A percentile compares a stretch with the other conserved stretches of the same genome.
Conservation (phyloP, 2,888 invertebrate genomes). For the Troides aeacus region DNA sequence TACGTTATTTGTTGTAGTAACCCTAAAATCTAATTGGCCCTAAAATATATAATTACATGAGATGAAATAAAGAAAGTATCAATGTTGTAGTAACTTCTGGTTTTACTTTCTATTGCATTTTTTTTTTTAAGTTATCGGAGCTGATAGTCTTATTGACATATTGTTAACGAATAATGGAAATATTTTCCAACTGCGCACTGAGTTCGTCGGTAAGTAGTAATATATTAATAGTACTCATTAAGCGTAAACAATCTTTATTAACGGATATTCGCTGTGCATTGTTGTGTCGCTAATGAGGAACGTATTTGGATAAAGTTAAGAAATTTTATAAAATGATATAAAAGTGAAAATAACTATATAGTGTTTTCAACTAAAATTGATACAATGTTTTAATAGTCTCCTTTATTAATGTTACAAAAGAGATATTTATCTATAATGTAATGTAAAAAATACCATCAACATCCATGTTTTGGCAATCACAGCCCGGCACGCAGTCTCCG, state of each 20-base stretch:
- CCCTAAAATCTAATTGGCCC: too few relatives aligned
- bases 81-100: too few relatives aligned
- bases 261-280: background rate
- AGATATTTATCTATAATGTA: background rate
- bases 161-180: too few relatives aligned
- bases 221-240: too few relatives aligned
- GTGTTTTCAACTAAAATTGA: background rate
- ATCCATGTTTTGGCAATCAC: slow-evolving; percentile 51
- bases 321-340: too few relatives aligned
- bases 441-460: slow-evolving; percentile 41
- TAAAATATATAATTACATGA: too few relatives aligned
- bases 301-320: background rate
- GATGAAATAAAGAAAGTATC: too few relatives aligned
- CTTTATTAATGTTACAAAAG: background rate
- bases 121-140: too few relatives aligned
- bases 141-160: too few relatives aligned
- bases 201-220: background rate
- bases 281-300: background rate
- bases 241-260: background rate
- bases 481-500: slow-evolving; percentile 49
- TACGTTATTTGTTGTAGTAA: too few relatives aligned
- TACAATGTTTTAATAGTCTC: background rate
- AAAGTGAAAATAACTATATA: too few relatives aligned
- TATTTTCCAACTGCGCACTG: background rate
- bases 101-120: too few relatives aligned